Base-by-base conservation (phyloP, 2,113 vertebrate genomes). In the Ptilonorhynchus violaceus region DNA sequence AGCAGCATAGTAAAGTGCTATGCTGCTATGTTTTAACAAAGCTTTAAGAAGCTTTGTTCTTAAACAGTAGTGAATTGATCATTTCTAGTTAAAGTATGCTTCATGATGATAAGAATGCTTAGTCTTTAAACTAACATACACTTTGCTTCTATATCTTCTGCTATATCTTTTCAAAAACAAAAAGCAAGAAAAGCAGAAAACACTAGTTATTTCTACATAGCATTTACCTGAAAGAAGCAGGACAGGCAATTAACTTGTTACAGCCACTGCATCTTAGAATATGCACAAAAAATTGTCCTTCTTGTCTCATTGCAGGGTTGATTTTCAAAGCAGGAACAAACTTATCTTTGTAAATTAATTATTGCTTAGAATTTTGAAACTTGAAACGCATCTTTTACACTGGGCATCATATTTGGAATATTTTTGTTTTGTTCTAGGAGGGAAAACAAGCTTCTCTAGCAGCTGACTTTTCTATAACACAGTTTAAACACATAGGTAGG, bases 381-480 rank as follows among this genome's bases (percentile, higher is more conserved):
- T 44, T 62, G 27, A 58, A 89, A 9, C 4, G 10, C 15, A 15
- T 73, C 13, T 88, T 83, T 75, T 58, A 27, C 28, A 13, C 7
- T 82, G 12, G 6, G 7, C 63, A 84, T 94, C 21, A 37, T 67
- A 37, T 42, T 74, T 75, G 52, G 30, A 53, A 82, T 69, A 6
- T 55, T 88, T 89, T 95, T 80, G 15, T 75, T 96, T 69, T 94
- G 94, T 92, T 95, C 7, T 96, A 99, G 99, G 99, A 99, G 78
- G 99, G 99, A 47, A 99, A 98, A 85, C 99, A 99, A 97, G 99
- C 99, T 13, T 99, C 99, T 11, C 97, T 99, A 97, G 99, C 99
- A 6, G 99, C 99, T 33, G 99, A 99, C 96, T 99, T 99, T 95
- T 99, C 99, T 83, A 99, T 99, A 97, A 99, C 99, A 2, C 99